Base-by-base conservation (phyloP, 2,888 invertebrate genomes). In the Thereva nobilitata region DNA sequence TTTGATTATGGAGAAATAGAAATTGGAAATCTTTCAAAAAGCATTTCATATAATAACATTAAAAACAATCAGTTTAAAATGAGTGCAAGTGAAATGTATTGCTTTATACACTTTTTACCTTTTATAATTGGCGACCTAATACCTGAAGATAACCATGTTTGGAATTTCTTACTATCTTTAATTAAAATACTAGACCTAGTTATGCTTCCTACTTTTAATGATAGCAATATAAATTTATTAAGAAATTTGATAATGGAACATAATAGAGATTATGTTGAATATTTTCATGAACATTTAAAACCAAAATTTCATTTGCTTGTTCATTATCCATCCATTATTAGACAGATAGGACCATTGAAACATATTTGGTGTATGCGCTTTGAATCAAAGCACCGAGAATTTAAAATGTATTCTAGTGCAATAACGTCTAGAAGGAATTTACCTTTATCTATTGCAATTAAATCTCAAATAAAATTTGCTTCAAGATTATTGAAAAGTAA, bases 41-140 rank as follows among this genome's bases (percentile, higher is more conserved):
- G 7, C 8, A 34, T 50, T 12, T 34, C 50, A 23, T 50, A 34
- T 4, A 34, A 4, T 1, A 50, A 50, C 3, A 4, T 50, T 1
- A 3, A 50, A 12, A 50, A 50, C 3, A 34, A 12, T 3, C 50
- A 50, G 38, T 50, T 50, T 3, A 50, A 50, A 3, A 1, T 50
- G 50, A 50, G 50, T 50, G 50, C 12, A 7, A 50, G 50, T 50
- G 50, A 50, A 50, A 50, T 50, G 50, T 50, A 10, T 50, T 50
- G 50, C 3, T 50, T 50, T 3, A 34, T 50, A 1, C 12, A 50
- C 2, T 50, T 4, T 4, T 3, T 50, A 1, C 4, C 50, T 6
- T 4, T 50, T 1, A 50, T 50, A 34, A 1, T 50, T 6, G 35
- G 50, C 4, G 38, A 50, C 2, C 4, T 50, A 8, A 34, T 4